These are phyloP conservation scores for Cyanoderma ruficeps DNA, from an alignment of 2,113 vertebrate species.

Conservation along the genomic window DNA sequence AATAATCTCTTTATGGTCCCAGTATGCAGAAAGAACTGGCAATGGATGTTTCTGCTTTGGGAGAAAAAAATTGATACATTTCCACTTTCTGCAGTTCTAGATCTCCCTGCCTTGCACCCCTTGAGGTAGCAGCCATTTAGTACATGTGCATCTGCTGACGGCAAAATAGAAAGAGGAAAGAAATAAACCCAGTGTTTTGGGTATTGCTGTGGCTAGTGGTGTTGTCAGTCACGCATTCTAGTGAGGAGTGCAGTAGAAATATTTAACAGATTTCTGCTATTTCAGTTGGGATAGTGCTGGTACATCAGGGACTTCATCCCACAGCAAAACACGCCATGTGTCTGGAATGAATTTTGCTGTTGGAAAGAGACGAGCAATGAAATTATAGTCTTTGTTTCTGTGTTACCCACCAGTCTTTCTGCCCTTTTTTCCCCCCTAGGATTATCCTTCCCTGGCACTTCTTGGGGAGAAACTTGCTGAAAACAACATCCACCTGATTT, in stretches of 20 bases:
- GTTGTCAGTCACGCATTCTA: not conserved
- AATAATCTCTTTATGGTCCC: not conserved
- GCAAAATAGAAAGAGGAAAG: not conserved
- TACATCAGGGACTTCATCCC: not conserved
- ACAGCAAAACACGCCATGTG: not conserved
- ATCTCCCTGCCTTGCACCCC: not conserved
- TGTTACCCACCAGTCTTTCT: not conserved
- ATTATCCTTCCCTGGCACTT: constrained; percentile 94
- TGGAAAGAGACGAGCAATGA: not conserved
- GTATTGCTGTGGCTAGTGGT: not conserved
- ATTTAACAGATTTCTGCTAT: not conserved
- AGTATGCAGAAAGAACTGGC: not conserved
- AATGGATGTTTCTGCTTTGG: not conserved
- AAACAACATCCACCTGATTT: constrained; percentile 97
- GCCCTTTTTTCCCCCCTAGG: constrained; percentile 66
- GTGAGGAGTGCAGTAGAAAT: not conserved
- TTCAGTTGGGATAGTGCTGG: not conserved
- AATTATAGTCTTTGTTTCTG: not conserved
- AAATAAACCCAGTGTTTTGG: not conserved
- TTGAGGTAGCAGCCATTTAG: not conserved
- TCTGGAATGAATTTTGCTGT: not conserved
- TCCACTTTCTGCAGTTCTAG: not conserved
- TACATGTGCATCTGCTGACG: not conserved
- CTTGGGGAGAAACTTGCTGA: constrained; percentile 95
- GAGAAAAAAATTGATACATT: not conserved